Conservation (phyloP, 1,140 invertebrate genomes). For the Drosophila parabipectinata region DNA sequence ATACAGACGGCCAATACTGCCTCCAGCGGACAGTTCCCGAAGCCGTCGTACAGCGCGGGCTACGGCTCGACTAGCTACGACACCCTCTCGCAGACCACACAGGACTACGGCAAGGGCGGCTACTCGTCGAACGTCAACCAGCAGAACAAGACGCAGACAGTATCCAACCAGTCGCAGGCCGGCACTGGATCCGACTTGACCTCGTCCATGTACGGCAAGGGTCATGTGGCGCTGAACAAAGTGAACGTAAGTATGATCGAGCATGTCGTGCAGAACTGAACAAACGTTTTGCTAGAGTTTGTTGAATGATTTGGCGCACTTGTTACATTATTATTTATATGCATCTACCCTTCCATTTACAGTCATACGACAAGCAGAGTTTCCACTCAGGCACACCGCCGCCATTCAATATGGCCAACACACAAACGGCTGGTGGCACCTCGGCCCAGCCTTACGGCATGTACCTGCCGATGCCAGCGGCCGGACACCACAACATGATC, state of each 20-base stretch:
- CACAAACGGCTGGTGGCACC: conserved; percentile 89
- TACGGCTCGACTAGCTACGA: conserved; percentile 89
- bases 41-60: conserved; percentile 88
- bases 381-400: conserved; percentile 93
- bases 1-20: conserved; percentile 88
- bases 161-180: conserved; percentile 85
- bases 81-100: conserved; percentile 85
- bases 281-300: neutral
- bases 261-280: neutral
- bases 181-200: conserved; percentile 87
- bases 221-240: conserved; percentile 89
- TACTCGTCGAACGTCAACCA: conserved; percentile 85
- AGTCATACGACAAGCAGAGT: conserved; percentile 94
- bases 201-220: conserved; percentile 89
- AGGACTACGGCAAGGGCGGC: conserved; percentile 87
- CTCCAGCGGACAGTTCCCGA: conserved; percentile 87
- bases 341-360: conserved; percentile 22
- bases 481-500: conserved; percentile 87
- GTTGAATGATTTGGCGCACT: neutral
- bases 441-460: conserved; percentile 88
- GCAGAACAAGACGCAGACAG: conserved; percentile 85
- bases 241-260: conserved; percentile 87
- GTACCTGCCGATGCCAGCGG: conserved; percentile 90
- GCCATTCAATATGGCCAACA: conserved; percentile 90
- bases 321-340: neutral